Conservation (phyloP, 2,888 invertebrate genomes). For the Leptinotarsa juncta region DNA sequence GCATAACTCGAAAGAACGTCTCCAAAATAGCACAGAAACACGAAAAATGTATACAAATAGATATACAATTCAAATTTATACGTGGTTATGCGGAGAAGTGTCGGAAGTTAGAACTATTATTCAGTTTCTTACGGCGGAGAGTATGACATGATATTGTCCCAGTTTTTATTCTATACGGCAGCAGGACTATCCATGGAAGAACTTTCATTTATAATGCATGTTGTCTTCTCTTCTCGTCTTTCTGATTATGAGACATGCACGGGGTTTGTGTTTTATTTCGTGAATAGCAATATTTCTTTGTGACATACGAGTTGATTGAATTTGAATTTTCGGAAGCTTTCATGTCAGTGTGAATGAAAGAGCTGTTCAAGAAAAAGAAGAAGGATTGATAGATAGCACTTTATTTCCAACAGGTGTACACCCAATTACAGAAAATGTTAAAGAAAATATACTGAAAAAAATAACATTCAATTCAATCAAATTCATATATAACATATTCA, state of each 20-base stretch:
- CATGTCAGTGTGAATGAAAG: too few species aligned
- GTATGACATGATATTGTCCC: neutral
- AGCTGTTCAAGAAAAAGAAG: too few species aligned
- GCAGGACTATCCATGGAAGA: neutral
- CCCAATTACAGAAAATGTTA: too few species aligned
- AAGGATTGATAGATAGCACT: too few species aligned
- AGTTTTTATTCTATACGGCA: neutral
- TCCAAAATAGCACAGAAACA: neutral
- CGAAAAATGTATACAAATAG: neutral
- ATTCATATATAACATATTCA: too few species aligned
- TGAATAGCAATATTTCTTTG: too few species aligned
- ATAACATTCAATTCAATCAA: too few species aligned
- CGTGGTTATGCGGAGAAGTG: neutral
- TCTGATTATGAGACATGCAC: neutral
- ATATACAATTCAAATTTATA: constrained; percentile 5
- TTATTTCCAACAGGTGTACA: too few species aligned
- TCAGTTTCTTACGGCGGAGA: neutral
- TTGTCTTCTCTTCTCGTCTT: neutral
- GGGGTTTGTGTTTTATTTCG: too few species aligned
- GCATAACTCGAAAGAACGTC: neutral
- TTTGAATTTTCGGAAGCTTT: too few species aligned
- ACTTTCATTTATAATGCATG: neutral
- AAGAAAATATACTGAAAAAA: too few species aligned
- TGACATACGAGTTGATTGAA: too few species aligned
- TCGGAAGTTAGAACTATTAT: constrained; percentile 2